phyloP scores from a whole-genome alignment of 2,888 invertebrate species.

The Camponotus fellah region DNA sequence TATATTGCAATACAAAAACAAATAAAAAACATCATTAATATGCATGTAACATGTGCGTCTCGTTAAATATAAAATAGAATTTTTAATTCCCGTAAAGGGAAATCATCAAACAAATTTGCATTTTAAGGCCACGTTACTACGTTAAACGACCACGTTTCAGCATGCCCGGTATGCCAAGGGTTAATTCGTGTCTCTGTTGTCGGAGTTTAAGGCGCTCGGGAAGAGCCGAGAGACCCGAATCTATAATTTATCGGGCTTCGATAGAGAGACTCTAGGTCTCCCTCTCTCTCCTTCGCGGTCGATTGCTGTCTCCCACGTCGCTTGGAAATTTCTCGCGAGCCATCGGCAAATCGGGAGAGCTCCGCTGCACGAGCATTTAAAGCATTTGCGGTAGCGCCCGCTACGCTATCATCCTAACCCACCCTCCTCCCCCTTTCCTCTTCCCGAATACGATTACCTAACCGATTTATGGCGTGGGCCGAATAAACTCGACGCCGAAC shows the following conservation, averaged over 20 bases:
- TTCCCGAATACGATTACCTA: conserved; percentile 62
- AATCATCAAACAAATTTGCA: background rate
- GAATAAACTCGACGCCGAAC: conserved; percentile 63
- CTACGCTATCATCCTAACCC: conserved; percentile 44
- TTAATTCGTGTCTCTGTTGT: conserved; percentile 44
- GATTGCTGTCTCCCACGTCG: conserved; percentile 32
- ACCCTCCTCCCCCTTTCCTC: background rate
- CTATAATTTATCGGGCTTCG: conserved; percentile 65
- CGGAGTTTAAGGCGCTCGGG: conserved; percentile 42
- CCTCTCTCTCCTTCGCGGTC: conserved; percentile 20
- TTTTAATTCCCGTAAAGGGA: background rate
- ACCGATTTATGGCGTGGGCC: conserved; percentile 65
- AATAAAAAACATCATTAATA: background rate
- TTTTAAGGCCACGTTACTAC: background rate
- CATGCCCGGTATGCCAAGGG: conserved; percentile 11
- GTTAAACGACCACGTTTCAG: conserved; percentile 22
- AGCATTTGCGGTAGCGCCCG: conserved; percentile 63
- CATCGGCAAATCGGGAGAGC: conserved; percentile 48
- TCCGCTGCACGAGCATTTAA: conserved; percentile 54
- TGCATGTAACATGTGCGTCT: background rate
- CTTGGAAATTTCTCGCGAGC: conserved; percentile 62
- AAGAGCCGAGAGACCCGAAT: conserved; percentile 49
- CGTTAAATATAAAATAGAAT: background rate
- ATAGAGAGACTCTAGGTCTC: conserved; percentile 45
- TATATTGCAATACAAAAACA: background rate